Evolutionary conservation across 1,140 invertebrate genomes (phyloP).

Genomic region (Leptonema lineaticorne): DNA sequence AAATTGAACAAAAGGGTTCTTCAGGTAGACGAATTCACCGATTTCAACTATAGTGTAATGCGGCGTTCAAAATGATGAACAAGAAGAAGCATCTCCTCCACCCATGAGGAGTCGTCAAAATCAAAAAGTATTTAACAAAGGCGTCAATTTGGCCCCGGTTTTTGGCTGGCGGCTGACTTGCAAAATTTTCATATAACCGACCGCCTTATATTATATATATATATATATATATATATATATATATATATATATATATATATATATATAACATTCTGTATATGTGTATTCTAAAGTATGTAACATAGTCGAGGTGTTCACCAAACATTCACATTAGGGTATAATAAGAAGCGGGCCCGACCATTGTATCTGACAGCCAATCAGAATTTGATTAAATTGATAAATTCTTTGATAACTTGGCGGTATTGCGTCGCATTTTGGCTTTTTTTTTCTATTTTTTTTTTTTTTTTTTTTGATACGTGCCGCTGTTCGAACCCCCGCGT

Average conservation of each 20-base stretch:
- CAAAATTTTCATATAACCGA: conserved; percentile 35
- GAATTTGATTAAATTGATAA: conserved; percentile 41
- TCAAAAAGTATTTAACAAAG: conserved; percentile 34
- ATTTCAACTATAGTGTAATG: not conserved
- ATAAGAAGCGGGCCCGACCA: conserved; percentile 5
- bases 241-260: too few relatives aligned
- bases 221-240: too few relatives aligned
- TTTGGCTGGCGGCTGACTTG: conserved; percentile 36
- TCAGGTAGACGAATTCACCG: not conserved
- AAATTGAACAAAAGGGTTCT: not conserved
- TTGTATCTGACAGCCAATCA: conserved; percentile 41
- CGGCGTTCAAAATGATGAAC: not conserved
- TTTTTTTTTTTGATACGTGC: too few relatives aligned
- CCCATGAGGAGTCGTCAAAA: not conserved
- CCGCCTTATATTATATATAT: conserved; percentile 1
- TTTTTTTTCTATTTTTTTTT: too few relatives aligned
- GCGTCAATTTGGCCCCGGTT: conserved; percentile 32
- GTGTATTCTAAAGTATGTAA: too few relatives aligned
- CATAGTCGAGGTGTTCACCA: conserved; percentile 12
- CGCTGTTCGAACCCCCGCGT: too few relatives aligned
- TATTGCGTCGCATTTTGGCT: conserved; percentile 2
- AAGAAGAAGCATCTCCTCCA: not conserved
- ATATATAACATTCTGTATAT: too few relatives aligned
- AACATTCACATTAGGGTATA: conserved; percentile 11
- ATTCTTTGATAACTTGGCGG: conserved; percentile 34